Conservation (phyloP, 1,140 invertebrate species). For the Arion vulgaris region DNA sequence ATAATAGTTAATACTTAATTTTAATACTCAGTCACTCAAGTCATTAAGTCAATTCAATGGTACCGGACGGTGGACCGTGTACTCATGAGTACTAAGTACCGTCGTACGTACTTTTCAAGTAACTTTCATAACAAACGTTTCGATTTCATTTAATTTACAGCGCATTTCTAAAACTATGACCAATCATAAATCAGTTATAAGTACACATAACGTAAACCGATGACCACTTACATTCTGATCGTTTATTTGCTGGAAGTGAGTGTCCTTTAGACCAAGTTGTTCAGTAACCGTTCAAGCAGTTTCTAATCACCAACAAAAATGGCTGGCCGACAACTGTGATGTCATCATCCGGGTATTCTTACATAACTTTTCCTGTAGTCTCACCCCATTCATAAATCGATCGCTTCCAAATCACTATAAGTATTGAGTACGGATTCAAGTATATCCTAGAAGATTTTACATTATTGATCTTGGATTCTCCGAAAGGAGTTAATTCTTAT, state of each 20-base stretch:
- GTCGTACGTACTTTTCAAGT: too few relatives aligned
- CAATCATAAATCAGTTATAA: background rate
- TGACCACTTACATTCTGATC: background rate
- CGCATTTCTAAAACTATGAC: background rate
- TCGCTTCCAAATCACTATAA: too few relatives aligned
- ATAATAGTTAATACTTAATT: too few relatives aligned
- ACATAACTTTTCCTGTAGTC: background rate
- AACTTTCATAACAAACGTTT: background rate
- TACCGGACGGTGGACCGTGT: too few relatives aligned
- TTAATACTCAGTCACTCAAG: too few relatives aligned
- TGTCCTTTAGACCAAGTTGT: background rate
- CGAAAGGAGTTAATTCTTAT: too few relatives aligned
- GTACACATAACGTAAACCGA: too few relatives aligned
- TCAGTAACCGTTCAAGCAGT: background rate
- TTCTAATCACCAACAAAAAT: slow-evolving; percentile 8
- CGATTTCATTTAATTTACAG: background rate
- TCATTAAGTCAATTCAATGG: too few relatives aligned
- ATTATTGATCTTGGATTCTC: too few relatives aligned
- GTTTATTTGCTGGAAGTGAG: background rate
- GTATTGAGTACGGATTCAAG: too few relatives aligned
- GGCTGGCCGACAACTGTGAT: slow-evolving; percentile 19
- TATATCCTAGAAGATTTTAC: too few relatives aligned
- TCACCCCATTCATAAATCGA: background rate
- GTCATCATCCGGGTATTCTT: slow-evolving; percentile 20
- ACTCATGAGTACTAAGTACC: too few relatives aligned